Evolutionary conservation across 2,888 invertebrate genomes (phyloP).

Genomic region (Cylloceria caligata): DNA sequence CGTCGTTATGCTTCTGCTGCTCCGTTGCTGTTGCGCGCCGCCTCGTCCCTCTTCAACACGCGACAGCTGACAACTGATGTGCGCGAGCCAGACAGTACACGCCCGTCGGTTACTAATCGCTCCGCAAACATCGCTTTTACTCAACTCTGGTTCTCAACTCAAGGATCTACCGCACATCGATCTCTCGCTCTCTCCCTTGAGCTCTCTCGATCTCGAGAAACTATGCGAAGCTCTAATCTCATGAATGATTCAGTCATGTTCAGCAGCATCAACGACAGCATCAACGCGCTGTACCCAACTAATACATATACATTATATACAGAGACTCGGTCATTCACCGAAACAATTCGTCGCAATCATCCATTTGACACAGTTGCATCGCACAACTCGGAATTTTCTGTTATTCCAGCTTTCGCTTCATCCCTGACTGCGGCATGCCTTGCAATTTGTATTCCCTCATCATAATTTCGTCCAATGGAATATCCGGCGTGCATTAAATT

Average conservation of each 20-base stretch:
- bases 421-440: background rate
- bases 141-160: slow-evolving; percentile 76
- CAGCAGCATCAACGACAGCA: slow-evolving; percentile 21
- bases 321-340: slow-evolving; percentile 63
- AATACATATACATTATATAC: slow-evolving; percentile 2
- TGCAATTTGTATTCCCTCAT: slow-evolving; percentile 35
- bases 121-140: slow-evolving; percentile 81
- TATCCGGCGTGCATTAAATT: slow-evolving; percentile 19
- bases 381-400: slow-evolving; percentile 14
- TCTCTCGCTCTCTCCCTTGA: slow-evolving; percentile 19
- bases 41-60: slow-evolving; percentile 63
- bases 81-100: slow-evolving; percentile 82
- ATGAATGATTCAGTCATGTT: slow-evolving; percentile 67
- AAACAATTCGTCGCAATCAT: slow-evolving; percentile 65
- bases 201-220: slow-evolving; percentile 34
- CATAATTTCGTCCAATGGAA: slow-evolving; percentile 19
- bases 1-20: slow-evolving; percentile 42
- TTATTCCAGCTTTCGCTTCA: slow-evolving; percentile 24
- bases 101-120: slow-evolving; percentile 83
- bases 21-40: slow-evolving; percentile 27
- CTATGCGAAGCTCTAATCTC: slow-evolving; percentile 53
- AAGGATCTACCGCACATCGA: slow-evolving; percentile 5
- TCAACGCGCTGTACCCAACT: slow-evolving; percentile 23
- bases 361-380: slow-evolving; percentile 59
- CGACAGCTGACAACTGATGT: slow-evolving; percentile 83